phyloP scores from a whole-genome alignment of 2,113 vertebrate species.

The Macroglossus sobrinus region DNA sequence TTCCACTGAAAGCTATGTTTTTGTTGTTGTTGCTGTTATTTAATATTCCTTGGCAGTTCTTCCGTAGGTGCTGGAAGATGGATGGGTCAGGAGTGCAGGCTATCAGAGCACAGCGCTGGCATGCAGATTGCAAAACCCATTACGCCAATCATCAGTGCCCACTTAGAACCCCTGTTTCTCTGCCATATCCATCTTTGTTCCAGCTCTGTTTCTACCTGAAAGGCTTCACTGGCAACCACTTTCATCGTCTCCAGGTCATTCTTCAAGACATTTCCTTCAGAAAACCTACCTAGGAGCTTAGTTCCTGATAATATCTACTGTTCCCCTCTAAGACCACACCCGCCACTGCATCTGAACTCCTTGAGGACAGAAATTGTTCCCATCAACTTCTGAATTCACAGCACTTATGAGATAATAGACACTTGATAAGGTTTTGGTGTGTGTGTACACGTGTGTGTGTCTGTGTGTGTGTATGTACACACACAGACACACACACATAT shows the following conservation, averaged over 20 bases:
- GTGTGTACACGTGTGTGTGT: no score
- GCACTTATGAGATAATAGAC: not conserved
- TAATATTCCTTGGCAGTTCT: not conserved
- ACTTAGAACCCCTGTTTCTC: not conserved
- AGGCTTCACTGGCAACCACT: not conserved
- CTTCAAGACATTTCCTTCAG: not conserved
- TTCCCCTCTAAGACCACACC: not conserved
- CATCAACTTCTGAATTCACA: not conserved
- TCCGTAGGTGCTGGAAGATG: not conserved
- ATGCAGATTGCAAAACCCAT: not conserved
- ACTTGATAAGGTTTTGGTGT: not conserved
- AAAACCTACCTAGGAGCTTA: not conserved
- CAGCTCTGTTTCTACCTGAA: not conserved
- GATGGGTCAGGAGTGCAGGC: not conserved
- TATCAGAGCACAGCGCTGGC: not conserved
- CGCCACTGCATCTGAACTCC: not conserved
- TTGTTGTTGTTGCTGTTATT: not conserved
- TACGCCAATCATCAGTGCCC: not conserved
- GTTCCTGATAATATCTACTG: not conserved
- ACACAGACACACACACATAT: no score
- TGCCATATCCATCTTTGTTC: not conserved
- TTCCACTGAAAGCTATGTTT: not conserved
- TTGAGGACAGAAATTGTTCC: not conserved
- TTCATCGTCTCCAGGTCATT: not conserved
- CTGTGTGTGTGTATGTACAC: no score